Conservation (phyloP, 2,797 vertebrate genomes). For the Ctenopoma kingsleyae region DNA sequence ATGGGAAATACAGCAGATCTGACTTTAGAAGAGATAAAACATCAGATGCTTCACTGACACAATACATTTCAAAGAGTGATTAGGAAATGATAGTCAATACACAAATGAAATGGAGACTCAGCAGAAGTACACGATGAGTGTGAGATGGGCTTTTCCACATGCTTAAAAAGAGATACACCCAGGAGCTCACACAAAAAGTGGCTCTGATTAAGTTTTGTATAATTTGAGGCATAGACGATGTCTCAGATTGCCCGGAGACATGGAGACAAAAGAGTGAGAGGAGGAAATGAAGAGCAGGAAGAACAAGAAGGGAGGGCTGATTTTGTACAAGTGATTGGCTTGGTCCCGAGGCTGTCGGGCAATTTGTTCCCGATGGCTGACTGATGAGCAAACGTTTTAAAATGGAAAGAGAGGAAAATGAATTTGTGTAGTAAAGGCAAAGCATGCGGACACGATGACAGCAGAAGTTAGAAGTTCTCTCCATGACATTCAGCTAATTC, state of each 20-base stretch:
- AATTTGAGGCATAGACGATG: conserved; percentile 26
- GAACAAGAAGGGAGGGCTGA: conserved; percentile 24
- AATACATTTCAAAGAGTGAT: conserved; percentile 28
- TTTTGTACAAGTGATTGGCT: conserved; percentile 51
- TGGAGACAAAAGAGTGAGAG: conserved; percentile 29
- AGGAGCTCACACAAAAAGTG: conserved; percentile 25
- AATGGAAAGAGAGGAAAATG: conserved; percentile 19
- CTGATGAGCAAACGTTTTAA: conserved; percentile 28
- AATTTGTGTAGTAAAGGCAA: conserved; percentile 3
- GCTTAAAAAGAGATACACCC: conserved; percentile 35
- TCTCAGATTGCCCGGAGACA: conserved; percentile 46
- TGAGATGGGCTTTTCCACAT: conserved; percentile 27
- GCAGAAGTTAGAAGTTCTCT: conserved; percentile 3
- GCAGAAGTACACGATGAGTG: conserved; percentile 11
- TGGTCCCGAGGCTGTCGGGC: neutral
- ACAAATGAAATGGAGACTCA: conserved; percentile 22
- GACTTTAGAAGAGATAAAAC: neutral
- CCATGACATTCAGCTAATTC: neutral
- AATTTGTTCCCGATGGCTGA: conserved; percentile 35
- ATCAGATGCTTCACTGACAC: conserved; percentile 1
- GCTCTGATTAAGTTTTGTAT: conserved; percentile 50
- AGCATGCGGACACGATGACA: neutral
- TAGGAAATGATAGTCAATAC: conserved; percentile 8
- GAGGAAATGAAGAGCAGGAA: conserved; percentile 33
- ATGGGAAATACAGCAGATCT: conserved; percentile 3